Conservation (phyloP, 2,888 invertebrate species). For the Phragmatobia fuliginosa region DNA sequence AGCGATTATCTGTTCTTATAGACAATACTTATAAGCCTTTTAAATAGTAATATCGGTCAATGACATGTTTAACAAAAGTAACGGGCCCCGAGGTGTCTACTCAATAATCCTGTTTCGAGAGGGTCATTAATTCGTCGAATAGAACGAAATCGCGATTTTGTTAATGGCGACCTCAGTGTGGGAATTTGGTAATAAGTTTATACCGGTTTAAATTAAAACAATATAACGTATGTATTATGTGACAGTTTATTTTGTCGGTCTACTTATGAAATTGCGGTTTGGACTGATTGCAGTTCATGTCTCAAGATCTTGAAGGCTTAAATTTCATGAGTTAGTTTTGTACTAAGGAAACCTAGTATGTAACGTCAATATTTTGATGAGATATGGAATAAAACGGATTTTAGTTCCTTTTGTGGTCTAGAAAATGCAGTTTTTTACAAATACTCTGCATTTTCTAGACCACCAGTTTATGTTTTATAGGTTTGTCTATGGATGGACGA, state of each 20-base stretch:
- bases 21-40: conserved; percentile 1
- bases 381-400: not conserved
- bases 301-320: not conserved
- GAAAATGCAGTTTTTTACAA: not conserved
- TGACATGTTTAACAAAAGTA: conserved; percentile 29
- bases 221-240: conserved; percentile 6
- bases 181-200: conserved; percentile 17
- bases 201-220: conserved; percentile 16
- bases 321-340: not conserved
- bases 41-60: conserved; percentile 29
- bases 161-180: conserved; percentile 22
- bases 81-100: conserved; percentile 35
- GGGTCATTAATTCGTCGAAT: conserved; percentile 36
- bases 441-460: too few species aligned
- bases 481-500: not conserved
- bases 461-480: too few species aligned
- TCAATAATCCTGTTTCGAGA: conserved; percentile 43
- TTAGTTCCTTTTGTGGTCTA: not conserved
- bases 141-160: conserved; percentile 18
- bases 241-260: conserved; percentile 2
- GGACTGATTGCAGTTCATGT: not conserved
- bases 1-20: too few species aligned
- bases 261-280: conserved; percentile 3
- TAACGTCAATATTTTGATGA: not conserved
- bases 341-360: not conserved